Base-by-base conservation (phyloP, 2,113 vertebrate species). In the Rattus norvegicus region DNA sequence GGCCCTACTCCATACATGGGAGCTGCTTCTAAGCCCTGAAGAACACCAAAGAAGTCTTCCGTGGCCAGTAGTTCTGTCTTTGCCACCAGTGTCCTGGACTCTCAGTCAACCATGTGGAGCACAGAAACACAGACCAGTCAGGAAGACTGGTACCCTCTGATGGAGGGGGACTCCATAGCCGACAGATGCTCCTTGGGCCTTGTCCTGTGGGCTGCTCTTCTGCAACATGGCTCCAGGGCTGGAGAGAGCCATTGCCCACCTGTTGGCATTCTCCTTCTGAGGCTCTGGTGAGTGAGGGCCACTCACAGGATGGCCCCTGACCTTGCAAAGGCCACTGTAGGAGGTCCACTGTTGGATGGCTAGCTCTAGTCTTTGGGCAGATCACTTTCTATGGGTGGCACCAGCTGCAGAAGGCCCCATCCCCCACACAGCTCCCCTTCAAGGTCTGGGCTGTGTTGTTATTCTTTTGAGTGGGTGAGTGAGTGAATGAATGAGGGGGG, bases 141-240 rank as follows among this genome's bases (percentile, higher is more conserved):
- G 5, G 79, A 17, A 16, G 47, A 67, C n/a, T 43, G 24, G 49
- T 17, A 7, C 5, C 33, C 33, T 56, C 33, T 1, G 3, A 54
- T 56, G 69, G 86, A 24, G 69, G 26, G 9, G 11, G 36, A 26
- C 12, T 28, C 1, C 5, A 19, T 7, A n/a, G 65, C 83, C 20
- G 24, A 10, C 1, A n/a, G 56, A 9, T 61, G 11, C 47, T 39
- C 47, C 79, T 0, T 4, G 61, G 3, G 7, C 56, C 54, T 49
- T 6, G 75, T 73, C 70, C 59, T 14, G 30, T 81, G 28, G 75
- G 54, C 39, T 24, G 24, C 33, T 5, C 6, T 14, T 22, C 73
- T 22, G 69, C 52, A 1, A 0, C 0, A 1, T 7, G n/a, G 30
- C 43, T 63, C 39, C 0, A 73, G 33, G 24, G 63, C 24, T 70